phyloP scores from a whole-genome alignment of 2,888 invertebrate genomes.

The Minunthozetes semirufus region DNA sequence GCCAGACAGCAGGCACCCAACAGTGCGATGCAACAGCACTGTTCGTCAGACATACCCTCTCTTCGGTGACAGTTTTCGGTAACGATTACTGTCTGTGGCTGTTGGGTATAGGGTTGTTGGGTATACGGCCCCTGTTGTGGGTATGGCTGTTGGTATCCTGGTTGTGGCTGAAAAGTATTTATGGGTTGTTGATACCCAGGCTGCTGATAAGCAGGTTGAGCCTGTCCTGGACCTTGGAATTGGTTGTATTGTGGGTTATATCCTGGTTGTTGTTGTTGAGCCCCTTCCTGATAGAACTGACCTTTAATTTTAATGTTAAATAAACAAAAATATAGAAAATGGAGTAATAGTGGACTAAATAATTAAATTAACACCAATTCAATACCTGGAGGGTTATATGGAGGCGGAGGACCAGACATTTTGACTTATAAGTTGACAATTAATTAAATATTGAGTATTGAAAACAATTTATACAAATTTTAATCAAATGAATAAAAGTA shows the following conservation, averaged over 20 bases:
- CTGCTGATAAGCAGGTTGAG: neutral
- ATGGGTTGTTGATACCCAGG: neutral
- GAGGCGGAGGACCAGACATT: conserved; percentile 18
- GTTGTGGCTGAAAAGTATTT: neutral
- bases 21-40: conserved; percentile 25
- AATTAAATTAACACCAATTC: too few species aligned
- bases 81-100: conserved; percentile 10
- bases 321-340: too few species aligned
- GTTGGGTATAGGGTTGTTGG: conserved; percentile 4
- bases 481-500: neutral
- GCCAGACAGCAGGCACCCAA: conserved; percentile 10
- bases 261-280: neutral
- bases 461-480: neutral
- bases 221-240: neutral
- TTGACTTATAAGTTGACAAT: too few species aligned
- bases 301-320: neutral
- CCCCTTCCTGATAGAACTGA: neutral
- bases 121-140: neutral
- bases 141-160: neutral
- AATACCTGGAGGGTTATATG: conserved; percentile 20
- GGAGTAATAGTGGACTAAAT: too few species aligned
- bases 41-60: conserved; percentile 1
- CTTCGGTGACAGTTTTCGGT: neutral
- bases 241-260: neutral
- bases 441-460: neutral